Conservation (phyloP, 2,113 vertebrate species). For the Mesocricetus auratus region DNA sequence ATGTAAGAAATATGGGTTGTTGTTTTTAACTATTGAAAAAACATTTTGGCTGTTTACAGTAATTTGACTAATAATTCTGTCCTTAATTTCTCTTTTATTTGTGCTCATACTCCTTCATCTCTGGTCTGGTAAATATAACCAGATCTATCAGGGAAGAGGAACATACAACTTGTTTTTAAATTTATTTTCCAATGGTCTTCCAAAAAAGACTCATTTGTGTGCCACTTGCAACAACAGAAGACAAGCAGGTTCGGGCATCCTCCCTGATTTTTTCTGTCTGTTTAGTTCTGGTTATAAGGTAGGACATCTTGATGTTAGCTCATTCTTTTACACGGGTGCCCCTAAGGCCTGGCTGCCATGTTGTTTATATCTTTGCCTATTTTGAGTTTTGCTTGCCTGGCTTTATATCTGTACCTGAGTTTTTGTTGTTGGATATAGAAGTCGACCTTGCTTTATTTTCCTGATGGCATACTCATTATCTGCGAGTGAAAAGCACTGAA, state of each 20-base stretch:
- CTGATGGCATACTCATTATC: conserved; percentile 46
- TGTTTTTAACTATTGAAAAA: conserved; percentile 16
- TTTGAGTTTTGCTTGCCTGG: conserved; percentile 50
- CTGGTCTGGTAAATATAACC: background rate
- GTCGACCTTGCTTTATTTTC: conserved; percentile 23
- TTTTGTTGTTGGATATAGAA: background rate
- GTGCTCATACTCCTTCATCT: background rate
- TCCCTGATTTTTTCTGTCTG: background rate
- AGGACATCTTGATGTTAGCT: background rate
- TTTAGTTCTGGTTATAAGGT: conserved; percentile 31
- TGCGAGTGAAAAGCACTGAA: background rate
- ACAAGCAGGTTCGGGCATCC: background rate
- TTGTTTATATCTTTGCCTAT: background rate
- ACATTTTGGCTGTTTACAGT: background rate
- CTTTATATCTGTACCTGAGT: background rate
- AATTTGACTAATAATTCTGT: background rate
- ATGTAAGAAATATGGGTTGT: background rate
- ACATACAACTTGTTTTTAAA: background rate
- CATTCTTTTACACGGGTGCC: background rate
- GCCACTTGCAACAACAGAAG: background rate
- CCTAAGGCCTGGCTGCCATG: background rate
- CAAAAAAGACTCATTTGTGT: background rate
- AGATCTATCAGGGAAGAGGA: too few relatives aligned
- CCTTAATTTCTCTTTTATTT: conserved; percentile 16
- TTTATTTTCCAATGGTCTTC: conserved; percentile 32